Percentiles rank a stretch among this genome's conserved stretches.
phyloP scores from a whole-genome alignment of 2,888 invertebrate species.

The Lypha dubia region DNA sequence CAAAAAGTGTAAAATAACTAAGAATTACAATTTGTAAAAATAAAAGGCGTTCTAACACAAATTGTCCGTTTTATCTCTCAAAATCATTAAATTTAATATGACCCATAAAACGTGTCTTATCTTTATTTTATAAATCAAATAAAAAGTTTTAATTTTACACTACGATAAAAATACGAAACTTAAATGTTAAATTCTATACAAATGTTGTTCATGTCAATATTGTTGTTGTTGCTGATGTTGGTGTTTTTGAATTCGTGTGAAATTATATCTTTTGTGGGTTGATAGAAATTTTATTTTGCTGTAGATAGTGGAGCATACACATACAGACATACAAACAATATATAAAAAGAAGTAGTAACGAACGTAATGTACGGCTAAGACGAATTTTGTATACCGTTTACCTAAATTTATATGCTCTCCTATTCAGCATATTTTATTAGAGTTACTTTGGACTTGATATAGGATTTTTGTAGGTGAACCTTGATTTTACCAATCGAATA shows the following conservation, averaged over 20 bases:
- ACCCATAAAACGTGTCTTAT: constrained; percentile 48
- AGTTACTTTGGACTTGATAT: no score
- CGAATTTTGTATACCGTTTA: not conserved
- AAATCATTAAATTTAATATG: constrained; percentile 32
- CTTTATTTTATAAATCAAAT: constrained; percentile 1
- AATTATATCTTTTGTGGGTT: not conserved
- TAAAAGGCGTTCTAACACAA: constrained; percentile 8
- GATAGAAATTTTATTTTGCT: not conserved
- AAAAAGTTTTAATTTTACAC: constrained; percentile 3
- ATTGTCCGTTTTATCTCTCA: constrained; percentile 4
- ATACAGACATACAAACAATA: not conserved
- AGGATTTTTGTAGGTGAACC: no score
- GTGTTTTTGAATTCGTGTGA: not conserved
- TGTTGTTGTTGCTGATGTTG: constrained; percentile 11
- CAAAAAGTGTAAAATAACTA: not conserved
- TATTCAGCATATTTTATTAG: no score
- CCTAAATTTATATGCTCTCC: no score
- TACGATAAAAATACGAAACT: not conserved
- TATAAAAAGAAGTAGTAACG: not conserved
- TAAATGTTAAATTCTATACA: constrained; percentile 26
- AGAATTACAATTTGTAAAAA: not conserved
- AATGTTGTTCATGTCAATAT: constrained; percentile 24
- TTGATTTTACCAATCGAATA: no score
- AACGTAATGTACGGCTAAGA: not conserved
- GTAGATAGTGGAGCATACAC: not conserved